Evolutionary conservation across 2,797 vertebrate species (phyloP), one percentile per base, ranked within the genome.

Genomic region (Cottoperca gobio): DNA sequence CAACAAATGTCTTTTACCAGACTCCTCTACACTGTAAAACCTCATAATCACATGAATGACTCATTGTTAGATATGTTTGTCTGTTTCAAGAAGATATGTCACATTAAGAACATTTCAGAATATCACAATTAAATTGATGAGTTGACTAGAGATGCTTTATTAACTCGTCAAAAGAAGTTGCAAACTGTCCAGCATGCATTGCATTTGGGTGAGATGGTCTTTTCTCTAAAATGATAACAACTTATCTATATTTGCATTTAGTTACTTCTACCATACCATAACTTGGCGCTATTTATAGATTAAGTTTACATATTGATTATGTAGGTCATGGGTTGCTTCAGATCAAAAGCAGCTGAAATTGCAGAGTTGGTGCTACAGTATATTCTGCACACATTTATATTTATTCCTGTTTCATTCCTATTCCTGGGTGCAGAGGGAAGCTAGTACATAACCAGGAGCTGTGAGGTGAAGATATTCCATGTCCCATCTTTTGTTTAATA

Each of bases 401-500:
- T 24, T 39, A 13, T 10, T 39, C n/a, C n/a, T n/a, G n/a, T 19
- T 24, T 58, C 57, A 14, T 42, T 33, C 3, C 23, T 48, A 14
- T 45, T 61, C 16, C 35, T 40, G 11, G 55, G n/a, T 6, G 6
- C 10, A 16, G 17, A 50, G 12, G 28, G 26, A 57, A 43, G 49
- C 50, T 35, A 24, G 8, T 21, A 28, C 8, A 40, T 8, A 24
- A 43, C 1, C 42, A 39, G 42, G 26, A n/a, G 26, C 28, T 40
- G 50, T 73, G 60, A 55, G 33, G n/a, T 21, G 37, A 16, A 28
- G 1, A 17, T 33, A 42, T 43, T 52, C 2, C 13, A 21, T 33
- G 3, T 37, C 61, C 16, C 11, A 26, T 45, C 39, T 42, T n/a
- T 54, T 57, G 17, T 58, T 70, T 48, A 40, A 68, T 37, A 46